Percentiles rank a stretch among this genome's conserved stretches.
phyloP scores from a whole-genome alignment of 2,797 vertebrate genomes.

The Aphelocoma californica region DNA sequence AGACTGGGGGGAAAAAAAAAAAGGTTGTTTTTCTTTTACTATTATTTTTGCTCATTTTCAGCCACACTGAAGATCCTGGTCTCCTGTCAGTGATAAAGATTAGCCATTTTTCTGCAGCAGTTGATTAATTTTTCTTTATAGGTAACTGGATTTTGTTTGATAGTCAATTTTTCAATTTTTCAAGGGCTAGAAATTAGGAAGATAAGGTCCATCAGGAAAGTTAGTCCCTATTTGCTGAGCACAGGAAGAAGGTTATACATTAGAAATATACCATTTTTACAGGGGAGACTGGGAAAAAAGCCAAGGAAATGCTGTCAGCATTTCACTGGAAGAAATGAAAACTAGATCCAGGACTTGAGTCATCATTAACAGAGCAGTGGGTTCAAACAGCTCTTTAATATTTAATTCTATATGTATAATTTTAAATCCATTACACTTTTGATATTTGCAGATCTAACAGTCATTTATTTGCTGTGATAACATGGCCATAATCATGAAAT shows the following conservation, averaged over 20 bases:
- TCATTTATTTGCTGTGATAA: not conserved
- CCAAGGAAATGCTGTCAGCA: not conserved
- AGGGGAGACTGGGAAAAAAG: not conserved
- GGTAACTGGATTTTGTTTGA: not conserved
- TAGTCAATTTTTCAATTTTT: not conserved
- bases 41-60: conserved; percentile 6
- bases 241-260: not conserved
- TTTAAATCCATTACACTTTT: conserved; percentile 15
- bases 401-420: not conserved
- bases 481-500: not conserved
- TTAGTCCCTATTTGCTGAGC: not conserved
- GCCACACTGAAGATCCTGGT: not conserved
- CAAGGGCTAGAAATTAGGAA: not conserved
- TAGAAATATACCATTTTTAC: not conserved
- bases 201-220: not conserved
- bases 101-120: not conserved
- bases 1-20: not conserved
- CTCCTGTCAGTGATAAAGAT: not conserved
- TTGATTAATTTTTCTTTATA: not conserved
- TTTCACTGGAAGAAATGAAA: not conserved
- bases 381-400: conserved; percentile 13
- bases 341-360: not conserved
- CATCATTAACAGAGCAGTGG: not conserved
- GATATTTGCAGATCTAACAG: not conserved
- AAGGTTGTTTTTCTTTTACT: not conserved